Conservation (phyloP, 2,797 vertebrate species). For the Characodon lateralis region DNA sequence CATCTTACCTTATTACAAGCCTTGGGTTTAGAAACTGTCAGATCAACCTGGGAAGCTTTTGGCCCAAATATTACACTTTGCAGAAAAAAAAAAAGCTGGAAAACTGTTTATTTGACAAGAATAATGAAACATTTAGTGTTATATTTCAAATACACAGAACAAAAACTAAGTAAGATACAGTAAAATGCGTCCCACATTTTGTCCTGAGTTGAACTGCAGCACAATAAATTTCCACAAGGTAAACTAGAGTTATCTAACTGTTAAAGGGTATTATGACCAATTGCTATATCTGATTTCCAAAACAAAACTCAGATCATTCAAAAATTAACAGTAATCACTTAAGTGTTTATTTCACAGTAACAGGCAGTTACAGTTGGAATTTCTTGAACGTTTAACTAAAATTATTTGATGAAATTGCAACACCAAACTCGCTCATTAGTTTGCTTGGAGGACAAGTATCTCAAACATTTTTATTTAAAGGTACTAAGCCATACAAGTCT, state of each 20-base stretch:
- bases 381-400: neutral
- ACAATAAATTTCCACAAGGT: neutral
- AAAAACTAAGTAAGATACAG: neutral
- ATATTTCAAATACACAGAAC: neutral
- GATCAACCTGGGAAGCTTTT: neutral
- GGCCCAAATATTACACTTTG: neutral
- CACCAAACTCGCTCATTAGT: neutral
- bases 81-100: neutral
- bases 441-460: neutral
- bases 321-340: neutral
- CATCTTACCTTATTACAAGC: neutral
- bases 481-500: neutral
- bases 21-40: neutral
- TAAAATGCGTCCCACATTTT: neutral
- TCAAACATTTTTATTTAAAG: neutral
- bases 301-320: neutral
- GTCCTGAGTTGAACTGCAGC: neutral
- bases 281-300: neutral
- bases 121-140: neutral
- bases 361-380: neutral
- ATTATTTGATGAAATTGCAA: neutral
- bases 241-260: neutral
- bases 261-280: neutral
- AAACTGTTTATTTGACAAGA: neutral
- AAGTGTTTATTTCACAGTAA: neutral